A percentile compares a stretch with the other conserved stretches of the same genome.
phyloP scores from a whole-genome alignment of 2,888 invertebrate genomes.

The Calephelis perditalis region DNA sequence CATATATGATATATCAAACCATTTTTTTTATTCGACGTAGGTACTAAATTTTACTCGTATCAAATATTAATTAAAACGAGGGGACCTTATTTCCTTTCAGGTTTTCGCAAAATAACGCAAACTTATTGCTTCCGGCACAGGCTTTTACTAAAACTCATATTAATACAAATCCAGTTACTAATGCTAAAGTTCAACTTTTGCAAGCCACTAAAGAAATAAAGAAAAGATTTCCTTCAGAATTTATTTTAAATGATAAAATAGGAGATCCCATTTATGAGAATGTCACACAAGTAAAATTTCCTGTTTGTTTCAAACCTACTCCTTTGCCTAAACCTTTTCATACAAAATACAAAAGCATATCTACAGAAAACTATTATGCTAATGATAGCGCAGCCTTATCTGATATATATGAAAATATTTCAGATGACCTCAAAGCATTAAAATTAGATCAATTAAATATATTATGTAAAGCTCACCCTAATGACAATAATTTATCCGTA shows the following conservation, averaged over 20 bases:
- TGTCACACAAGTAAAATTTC: not conserved
- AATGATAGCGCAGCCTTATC: not conserved
- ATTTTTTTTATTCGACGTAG: too few relatives aligned
- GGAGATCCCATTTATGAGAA: not conserved
- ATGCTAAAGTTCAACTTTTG: conserved; percentile 15
- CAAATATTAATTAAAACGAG: not conserved
- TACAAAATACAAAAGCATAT: not conserved
- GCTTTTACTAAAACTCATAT: conserved; percentile 29
- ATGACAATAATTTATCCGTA: too few relatives aligned
- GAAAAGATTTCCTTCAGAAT: not conserved
- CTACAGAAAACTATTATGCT: conserved; percentile 15
- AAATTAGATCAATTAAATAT: conserved; percentile 19
- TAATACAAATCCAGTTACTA: conserved; percentile 20
- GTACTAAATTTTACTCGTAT: too few relatives aligned
- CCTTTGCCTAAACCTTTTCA: not conserved
- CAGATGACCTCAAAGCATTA: conserved; percentile 43
- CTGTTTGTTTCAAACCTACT: not conserved
- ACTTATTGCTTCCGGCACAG: conserved; percentile 1
- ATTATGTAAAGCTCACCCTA: not conserved
- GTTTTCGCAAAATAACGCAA: conserved; percentile 19
- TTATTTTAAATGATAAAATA: not conserved
- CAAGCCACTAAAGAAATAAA: conserved; percentile 6
- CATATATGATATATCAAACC: too few relatives aligned
- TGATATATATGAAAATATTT: conserved; percentile 34
- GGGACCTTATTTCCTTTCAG: conserved; percentile 25